Evolutionary conservation across 2,113 vertebrate species (phyloP), one percentile per base, ranked within the genome.

Genomic region (Lepisosteus osseus): DNA sequence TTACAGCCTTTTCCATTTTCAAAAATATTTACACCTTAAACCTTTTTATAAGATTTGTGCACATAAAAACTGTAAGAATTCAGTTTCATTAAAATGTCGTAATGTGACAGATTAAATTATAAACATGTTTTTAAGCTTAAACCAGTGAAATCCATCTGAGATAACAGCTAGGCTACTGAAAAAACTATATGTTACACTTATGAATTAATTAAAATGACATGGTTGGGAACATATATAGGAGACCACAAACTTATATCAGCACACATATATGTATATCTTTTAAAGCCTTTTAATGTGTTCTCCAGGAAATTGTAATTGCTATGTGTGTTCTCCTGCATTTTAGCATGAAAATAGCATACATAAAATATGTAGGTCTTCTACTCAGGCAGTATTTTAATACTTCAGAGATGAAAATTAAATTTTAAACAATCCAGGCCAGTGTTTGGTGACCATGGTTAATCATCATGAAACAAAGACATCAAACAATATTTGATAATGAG

Each of bases 401-500:
- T 87, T 86, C 85, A 85, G 68, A 85, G 83, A 82, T 80, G 82
- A 82, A 86, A 89, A 91, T 89, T 88, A 82, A 82, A 89, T 88
- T 91, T 88, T 88, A 91, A 91, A 90, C 86, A 89, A 90, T 90
- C 84, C 86, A 88, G 87, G 89, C 87, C 88, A 83, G 80, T 85
- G 85, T 89, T 91, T 88, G 90, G 85, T 89, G 91, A 87, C 90
- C 85, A 84, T 83, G 83, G 85, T 89, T 92, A 87, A 93, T 91
- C 90, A 90, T 89, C 86, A 85, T 79, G 84, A 92, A 93, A 92
- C 84, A 90, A 90, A 92, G 89, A 91, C 89, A 91, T 92, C 89
- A 90, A 90, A 90, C 88, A 86, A 89, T 91, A 92, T 91, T 91
- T 92, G 88, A 92, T 92, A 91, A 92, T 91, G 90, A 92, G 89